phyloP scores from a whole-genome alignment of 1,140 invertebrate genomes.

The Nasonia giraulti region DNA sequence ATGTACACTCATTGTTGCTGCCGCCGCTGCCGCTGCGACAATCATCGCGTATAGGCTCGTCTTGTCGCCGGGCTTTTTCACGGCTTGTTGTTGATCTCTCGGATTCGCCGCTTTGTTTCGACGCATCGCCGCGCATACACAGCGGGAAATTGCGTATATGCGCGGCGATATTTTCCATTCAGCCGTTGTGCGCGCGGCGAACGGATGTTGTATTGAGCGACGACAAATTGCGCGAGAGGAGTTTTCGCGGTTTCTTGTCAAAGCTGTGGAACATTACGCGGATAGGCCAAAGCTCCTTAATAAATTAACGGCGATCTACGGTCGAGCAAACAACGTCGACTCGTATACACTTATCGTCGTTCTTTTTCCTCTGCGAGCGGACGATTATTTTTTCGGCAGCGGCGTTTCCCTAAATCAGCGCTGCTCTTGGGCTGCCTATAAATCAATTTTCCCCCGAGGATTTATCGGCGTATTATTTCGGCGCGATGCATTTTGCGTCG shows the following conservation, averaged over 20 bases:
- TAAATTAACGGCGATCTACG: neutral
- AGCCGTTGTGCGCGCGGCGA: neutral
- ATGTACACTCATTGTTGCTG: neutral
- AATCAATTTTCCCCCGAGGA: conserved; percentile 42
- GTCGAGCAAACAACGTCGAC: neutral
- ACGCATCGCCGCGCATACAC: neutral
- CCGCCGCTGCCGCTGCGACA: neutral
- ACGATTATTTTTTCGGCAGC: conserved; percentile 5
- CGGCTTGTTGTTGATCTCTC: conserved; percentile 51
- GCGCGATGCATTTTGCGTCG: neutral
- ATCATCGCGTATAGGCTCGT: neutral
- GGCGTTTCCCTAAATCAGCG: conserved; percentile 34
- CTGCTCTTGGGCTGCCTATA: conserved; percentile 44
- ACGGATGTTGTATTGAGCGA: neutral
- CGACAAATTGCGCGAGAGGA: neutral
- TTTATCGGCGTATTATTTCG: conserved; percentile 46
- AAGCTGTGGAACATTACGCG: neutral
- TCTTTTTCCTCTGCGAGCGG: neutral
- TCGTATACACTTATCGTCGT: neutral
- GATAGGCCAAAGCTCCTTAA: neutral
- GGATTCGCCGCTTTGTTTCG: neutral
- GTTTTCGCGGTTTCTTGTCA: neutral
- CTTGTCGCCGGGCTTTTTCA: conserved; percentile 3
- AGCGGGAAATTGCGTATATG: conserved; percentile 27
- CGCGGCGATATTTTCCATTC: conserved; percentile 18